These are phyloP conservation scores for Acrobasis consociella DNA, from an alignment of 2,888 invertebrate genomes.

Conservation along the genomic window DNA sequence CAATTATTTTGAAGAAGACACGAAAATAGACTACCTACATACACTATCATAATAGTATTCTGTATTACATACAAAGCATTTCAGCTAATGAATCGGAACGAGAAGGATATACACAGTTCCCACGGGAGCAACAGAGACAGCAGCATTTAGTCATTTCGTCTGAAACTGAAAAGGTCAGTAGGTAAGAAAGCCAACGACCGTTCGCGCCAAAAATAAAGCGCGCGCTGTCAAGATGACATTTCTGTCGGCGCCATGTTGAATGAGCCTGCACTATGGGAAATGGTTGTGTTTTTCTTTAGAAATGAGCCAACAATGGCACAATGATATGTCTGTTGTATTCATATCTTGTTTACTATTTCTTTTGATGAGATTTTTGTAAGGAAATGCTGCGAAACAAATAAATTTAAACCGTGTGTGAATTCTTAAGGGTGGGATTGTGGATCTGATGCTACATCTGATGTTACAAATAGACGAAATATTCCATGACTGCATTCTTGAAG, in stretches of 20 bases:
- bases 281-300: constrained; percentile 6
- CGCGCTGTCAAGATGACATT: constrained; percentile 36
- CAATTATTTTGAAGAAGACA: constrained; percentile 10
- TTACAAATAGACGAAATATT: too few species aligned
- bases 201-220: constrained; percentile 38
- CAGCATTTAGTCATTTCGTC: constrained; percentile 34
- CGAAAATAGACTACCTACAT: constrained; percentile 1
- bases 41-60: background rate
- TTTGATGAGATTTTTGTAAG: background rate
- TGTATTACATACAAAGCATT: constrained; percentile 20
- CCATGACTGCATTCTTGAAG: too few species aligned
- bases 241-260: constrained; percentile 32
- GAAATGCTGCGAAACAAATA: background rate
- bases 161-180: constrained; percentile 39
- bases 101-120: constrained; percentile 33
- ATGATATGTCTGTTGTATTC: background rate
- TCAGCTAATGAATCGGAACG: constrained; percentile 48
- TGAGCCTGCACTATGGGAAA: constrained; percentile 8
- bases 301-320: background rate
- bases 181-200: constrained; percentile 42
- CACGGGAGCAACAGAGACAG: constrained; percentile 36
- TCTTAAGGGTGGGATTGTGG: too few species aligned
- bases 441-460: too few species aligned
- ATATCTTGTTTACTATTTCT: background rate
- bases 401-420: background rate